Base-by-base conservation (phyloP, 2,113 vertebrate species). In the Oreochromis niloticus region DNA sequence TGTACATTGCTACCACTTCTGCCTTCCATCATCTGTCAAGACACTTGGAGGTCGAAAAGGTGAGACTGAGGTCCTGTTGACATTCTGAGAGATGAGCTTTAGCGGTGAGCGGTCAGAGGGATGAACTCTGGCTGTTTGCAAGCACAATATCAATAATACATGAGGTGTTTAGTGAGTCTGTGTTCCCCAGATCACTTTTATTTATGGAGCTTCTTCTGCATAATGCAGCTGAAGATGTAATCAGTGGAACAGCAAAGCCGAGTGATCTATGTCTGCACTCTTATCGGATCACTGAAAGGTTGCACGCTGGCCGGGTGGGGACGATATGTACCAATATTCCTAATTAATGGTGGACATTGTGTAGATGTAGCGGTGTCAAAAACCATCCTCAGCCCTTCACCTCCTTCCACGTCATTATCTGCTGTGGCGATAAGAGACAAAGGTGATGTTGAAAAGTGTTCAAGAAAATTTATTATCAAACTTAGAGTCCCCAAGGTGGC, bases 101-200 rank as follows among this genome's bases (percentile, higher is more conserved):
- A 57, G 57, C 16, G 2, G 6, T 56, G 56, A 80, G 4, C 2
- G 19, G 71, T 68, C 80, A 55, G 66, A 87, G 81, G 86, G 41
- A 82, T 80, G 78, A 90, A 86, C 85, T 85, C 56, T 2, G 19
- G 84, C 82, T 88, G 79, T 81, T 89, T 84, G 55, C 66, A 41
- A 66, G 80, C 57, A 22, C 34, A 84, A 84, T 80, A 94, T 93
- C 88, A 94, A 94, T 94, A 94, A 94, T 91, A 95, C 94, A 94
- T 93, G 87, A 93, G 88, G 39, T 52, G 81, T 87, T 83, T 50
- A 80, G 79, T 82, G 91, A 90, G 82, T 85, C 63, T 82, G 63
- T 88, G 90, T 93, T 88, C 8, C 2, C 80, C 81, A 71, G 54
- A 83, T 85, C 24, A 11, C 63, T 81, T 90, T 91, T 92, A 94